Evolutionary conservation across 2,888 invertebrate species (phyloP), one percentile per base, ranked within the genome.

Genomic region (Drosophila mimetica): DNA sequence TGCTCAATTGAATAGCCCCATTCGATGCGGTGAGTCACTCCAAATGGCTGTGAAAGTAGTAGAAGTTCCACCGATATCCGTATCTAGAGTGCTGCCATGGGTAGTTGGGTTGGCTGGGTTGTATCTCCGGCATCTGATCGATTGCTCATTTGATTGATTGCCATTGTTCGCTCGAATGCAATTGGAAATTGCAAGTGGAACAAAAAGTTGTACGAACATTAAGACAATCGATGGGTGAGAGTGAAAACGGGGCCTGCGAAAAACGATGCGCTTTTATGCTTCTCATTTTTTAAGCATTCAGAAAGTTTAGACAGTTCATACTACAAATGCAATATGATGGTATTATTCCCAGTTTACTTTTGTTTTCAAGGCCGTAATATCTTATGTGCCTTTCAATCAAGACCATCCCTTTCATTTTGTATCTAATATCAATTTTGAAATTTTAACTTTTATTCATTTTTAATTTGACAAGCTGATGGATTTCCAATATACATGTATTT

Each of bases 131-230:
- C 41, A 34, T 39, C 32, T 57, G 64, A 66, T 66, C 65, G 64
- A 66, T 55, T 44, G 55, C 48, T 25, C 47, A 47, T 75, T 75
- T 79, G 73, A 81, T 79, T 75, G 77, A 79, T 79, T 61, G 63
- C 73, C 30, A 53, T 66, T 52, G 42, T 64, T 44, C 30, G 32
- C 18, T 41, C 16, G 32, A 48, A 14, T 28, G 30, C 22, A 72
- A 75, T 59, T 30, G 60, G 25, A 65, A 75, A 64, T 51, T 28
- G 54, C 53, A 52, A 39, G 13, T 42, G 64, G 64, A 50, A 36
- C 64, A 55, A 50, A 64, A 66, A 64, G 28, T 48, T 42, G 20
- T 53, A 11, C 34, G 16, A 14, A 47, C 46, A 50, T 44, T 42
- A 42, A 59, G 37, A 60, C 60, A 60, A 44, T 32, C n/a, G 22